Conservation (phyloP, 30 jellyfish, hydroid and myxozoan species). For the Hydractinia echinata region DNA sequence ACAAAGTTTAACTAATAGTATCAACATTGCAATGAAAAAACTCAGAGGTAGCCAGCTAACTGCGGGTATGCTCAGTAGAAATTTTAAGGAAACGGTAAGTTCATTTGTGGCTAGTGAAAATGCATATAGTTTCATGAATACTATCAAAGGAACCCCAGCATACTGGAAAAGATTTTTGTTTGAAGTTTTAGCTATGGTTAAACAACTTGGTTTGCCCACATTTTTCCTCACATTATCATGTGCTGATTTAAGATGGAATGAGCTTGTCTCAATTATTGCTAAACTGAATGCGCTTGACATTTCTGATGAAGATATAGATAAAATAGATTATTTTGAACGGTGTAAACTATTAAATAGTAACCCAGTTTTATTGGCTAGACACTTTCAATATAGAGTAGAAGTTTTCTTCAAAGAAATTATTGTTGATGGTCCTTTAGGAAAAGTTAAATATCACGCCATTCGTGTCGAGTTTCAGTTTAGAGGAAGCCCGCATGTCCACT, state of each 20-base stretch:
- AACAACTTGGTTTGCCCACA: too few relatives aligned
- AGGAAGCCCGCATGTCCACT: conserved; percentile 8
- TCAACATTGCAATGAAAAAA: background rate
- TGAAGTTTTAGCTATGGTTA: too few relatives aligned
- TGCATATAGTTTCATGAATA: background rate
- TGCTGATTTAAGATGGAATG: too few relatives aligned
- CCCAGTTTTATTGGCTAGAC: conserved; percentile 1
- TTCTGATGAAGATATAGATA: background rate
- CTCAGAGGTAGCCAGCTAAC: background rate
- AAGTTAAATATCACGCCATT: too few relatives aligned
- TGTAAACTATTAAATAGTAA: conserved; percentile 15
- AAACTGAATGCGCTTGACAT: too few relatives aligned
- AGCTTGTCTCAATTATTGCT: too few relatives aligned
- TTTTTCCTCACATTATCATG: too few relatives aligned
- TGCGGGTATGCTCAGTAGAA: background rate
- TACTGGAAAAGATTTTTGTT: too few relatives aligned
- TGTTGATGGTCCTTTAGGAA: background rate
- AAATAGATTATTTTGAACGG: conserved; percentile 11
- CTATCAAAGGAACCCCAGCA: too few relatives aligned
- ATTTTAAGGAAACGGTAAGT: background rate
- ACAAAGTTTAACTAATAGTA: background rate
- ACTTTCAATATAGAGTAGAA: too few relatives aligned
- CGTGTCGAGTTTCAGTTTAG: too few relatives aligned
- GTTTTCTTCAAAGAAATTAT: conserved; percentile 16
- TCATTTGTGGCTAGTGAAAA: background rate